Conservation (phyloP, 2,888 invertebrate genomes). For the Phragmatobia fuliginosa region DNA sequence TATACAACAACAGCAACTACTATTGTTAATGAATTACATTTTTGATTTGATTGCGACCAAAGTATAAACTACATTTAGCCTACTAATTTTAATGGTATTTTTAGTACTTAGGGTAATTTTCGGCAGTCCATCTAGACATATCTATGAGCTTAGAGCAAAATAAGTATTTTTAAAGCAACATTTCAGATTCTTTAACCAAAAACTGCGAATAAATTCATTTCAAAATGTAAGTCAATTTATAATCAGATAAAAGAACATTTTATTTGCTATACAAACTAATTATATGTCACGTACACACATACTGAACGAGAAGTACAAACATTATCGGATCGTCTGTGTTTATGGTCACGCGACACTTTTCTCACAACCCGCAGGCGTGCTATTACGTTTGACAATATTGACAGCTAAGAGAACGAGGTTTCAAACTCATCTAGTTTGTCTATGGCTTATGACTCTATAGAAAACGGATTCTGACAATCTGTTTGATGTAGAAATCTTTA, state of each 20-base stretch:
- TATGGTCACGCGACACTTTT: constrained; percentile 32
- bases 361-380: constrained; percentile 38
- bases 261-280: neutral
- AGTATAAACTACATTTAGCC: too few relatives aligned
- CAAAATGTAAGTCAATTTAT: neutral
- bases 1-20: too few relatives aligned
- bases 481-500: neutral
- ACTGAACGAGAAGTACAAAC: neutral
- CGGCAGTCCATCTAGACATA: too few relatives aligned
- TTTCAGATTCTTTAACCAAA: too few relatives aligned
- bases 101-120: too few relatives aligned
- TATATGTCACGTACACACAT: neutral
- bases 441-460: constrained; percentile 37
- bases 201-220: neutral
- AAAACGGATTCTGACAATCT: constrained; percentile 31
- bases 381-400: constrained; percentile 69
- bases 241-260: neutral
- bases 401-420: constrained; percentile 61
- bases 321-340: constrained; percentile 28
- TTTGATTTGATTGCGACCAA: too few relatives aligned
- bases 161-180: too few relatives aligned
- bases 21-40: too few relatives aligned
- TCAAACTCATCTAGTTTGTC: constrained; percentile 50
- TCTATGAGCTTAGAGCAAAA: too few relatives aligned
- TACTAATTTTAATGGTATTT: too few relatives aligned